phyloP scores from a whole-genome alignment of 2,797 vertebrate species.

The Limosa lapponica region DNA sequence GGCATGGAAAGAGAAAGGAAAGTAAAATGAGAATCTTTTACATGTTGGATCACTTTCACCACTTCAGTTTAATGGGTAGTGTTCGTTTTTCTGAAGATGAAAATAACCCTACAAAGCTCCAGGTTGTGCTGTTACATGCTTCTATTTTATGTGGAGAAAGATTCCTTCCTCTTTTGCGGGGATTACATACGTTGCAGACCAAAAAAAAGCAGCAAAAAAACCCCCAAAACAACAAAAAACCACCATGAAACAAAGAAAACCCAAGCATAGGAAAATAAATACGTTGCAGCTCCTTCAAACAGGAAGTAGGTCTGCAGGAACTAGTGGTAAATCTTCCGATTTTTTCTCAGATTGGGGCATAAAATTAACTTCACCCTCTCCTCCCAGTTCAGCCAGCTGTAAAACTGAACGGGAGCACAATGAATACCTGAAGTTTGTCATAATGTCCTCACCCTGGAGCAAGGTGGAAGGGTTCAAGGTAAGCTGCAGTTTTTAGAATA shows the following conservation, averaged over 20 bases:
- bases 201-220: background rate
- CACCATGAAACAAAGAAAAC: background rate
- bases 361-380: background rate
- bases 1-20: background rate
- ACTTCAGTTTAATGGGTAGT: background rate
- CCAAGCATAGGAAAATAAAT: background rate
- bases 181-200: background rate
- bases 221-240: background rate
- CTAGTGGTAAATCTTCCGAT: too few relatives aligned
- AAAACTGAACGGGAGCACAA: background rate
- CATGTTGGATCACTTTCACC: background rate
- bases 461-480: background rate
- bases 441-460: fast-evolving
- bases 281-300: background rate
- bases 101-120: background rate
- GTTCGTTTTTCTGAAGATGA: background rate
- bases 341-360: background rate
- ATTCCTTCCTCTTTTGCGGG: background rate
- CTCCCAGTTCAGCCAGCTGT: background rate
- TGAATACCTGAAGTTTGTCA: background rate
- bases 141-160: background rate
- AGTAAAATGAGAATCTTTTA: background rate
- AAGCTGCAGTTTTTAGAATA: background rate
- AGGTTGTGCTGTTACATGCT: background rate
- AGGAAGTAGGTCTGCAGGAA: background rate